Conservation (phyloP, 2,113 vertebrate species). For the Neogobius melanostomus region DNA sequence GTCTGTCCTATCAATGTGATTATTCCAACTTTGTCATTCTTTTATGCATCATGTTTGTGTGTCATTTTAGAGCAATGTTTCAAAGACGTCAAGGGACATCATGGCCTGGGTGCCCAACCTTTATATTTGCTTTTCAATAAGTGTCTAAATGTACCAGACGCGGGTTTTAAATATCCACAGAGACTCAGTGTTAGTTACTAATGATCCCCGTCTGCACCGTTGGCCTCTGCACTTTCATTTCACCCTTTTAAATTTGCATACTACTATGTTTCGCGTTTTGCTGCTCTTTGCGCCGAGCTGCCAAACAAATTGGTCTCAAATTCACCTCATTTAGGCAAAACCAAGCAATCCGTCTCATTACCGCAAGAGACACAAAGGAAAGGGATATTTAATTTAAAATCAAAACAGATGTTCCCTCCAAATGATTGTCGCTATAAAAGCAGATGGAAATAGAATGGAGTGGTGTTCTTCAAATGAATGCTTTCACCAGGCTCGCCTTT, state of each 20-base stretch:
- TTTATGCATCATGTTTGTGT: too few relatives aligned
- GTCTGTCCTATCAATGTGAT: too few relatives aligned
- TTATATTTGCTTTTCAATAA: too few relatives aligned
- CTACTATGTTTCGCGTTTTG: slow-evolving; percentile 21
- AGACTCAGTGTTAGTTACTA: slow-evolving; percentile 2
- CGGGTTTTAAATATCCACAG: neutral
- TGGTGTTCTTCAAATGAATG: slow-evolving; percentile 48
- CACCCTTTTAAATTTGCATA: slow-evolving; percentile 27
- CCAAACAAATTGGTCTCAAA: slow-evolving; percentile 19
- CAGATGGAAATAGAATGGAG: slow-evolving; percentile 41
- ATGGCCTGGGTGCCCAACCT: too few relatives aligned
- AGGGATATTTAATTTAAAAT: slow-evolving; percentile 26
- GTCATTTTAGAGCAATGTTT: too few relatives aligned
- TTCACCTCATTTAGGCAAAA: neutral
- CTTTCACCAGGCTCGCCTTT: slow-evolving; percentile 45
- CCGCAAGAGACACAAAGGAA: slow-evolving; percentile 20
- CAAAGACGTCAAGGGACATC: too few relatives aligned
- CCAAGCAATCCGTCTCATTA: slow-evolving; percentile 7
- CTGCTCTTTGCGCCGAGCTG: slow-evolving; percentile 39
- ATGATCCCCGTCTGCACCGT: neutral
- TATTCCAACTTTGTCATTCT: too few relatives aligned
- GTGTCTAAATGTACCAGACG: neutral
- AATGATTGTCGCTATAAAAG: slow-evolving; percentile 42
- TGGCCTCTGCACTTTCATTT: slow-evolving; percentile 15
- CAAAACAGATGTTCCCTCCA: slow-evolving; percentile 34